These are phyloP conservation scores for Pseudococcus viburni DNA, from an alignment of 2,888 invertebrate genomes.

Conservation along the genomic window DNA sequence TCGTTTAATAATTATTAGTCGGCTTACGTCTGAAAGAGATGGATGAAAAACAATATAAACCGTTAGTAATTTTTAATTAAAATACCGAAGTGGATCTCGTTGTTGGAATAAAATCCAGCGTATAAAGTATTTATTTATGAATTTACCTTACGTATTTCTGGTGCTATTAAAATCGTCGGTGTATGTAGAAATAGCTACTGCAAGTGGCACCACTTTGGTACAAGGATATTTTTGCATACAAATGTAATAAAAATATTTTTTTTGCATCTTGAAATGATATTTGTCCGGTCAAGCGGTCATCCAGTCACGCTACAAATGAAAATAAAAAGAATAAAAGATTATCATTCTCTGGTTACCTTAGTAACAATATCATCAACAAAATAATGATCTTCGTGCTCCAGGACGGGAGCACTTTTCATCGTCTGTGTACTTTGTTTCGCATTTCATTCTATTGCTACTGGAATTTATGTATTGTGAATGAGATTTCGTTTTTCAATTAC, in stretches of 20 bases:
- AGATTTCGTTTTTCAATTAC: too few species aligned
- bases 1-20: slow-evolving; percentile 30
- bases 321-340: neutral
- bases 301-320: slow-evolving; percentile 34
- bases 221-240: slow-evolving; percentile 14
- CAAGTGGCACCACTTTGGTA: neutral
- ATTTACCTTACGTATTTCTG: neutral
- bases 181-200: neutral
- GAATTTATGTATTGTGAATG: too few species aligned
- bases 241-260: slow-evolving; percentile 46
- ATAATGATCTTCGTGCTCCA: too few species aligned
- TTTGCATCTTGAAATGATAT: slow-evolving; percentile 36
- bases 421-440: too few species aligned
- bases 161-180: neutral
- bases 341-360: slow-evolving; percentile 5
- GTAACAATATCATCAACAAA: neutral
- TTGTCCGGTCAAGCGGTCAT: slow-evolving; percentile 17
- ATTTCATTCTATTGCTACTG: too few species aligned
- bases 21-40: slow-evolving; percentile 21
- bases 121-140: neutral
- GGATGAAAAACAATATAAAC: slow-evolving; percentile 14
- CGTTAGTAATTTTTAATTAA: slow-evolving; percentile 53
- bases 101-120: neutral
- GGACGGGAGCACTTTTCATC: too few species aligned
- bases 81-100: slow-evolving; percentile 10